These are phyloP conservation scores for Listronotus oregonensis DNA, from an alignment of 1,140 invertebrate genomes.

Conservation along the genomic window DNA sequence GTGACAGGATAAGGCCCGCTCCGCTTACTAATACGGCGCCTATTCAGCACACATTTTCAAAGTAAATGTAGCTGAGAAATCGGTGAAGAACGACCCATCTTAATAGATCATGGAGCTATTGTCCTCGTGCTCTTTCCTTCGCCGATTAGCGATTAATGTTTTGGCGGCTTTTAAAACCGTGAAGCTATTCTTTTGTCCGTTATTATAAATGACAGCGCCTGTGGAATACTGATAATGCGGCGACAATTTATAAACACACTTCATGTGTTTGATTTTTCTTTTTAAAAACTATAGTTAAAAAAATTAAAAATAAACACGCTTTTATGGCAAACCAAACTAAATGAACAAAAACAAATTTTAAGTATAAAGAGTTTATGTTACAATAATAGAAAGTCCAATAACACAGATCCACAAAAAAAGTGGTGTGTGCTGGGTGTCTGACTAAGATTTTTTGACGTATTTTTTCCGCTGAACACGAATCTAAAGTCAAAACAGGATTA, in stretches of 20 bases:
- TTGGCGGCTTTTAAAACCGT: conserved; percentile 49
- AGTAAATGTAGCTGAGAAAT: conserved; percentile 58
- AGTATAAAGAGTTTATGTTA: no score
- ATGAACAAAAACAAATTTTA: no score
- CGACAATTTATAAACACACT: background rate
- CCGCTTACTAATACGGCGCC: conserved; percentile 20
- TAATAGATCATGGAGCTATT: conserved; percentile 54
- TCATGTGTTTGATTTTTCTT: no score
- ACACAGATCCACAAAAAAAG: no score
- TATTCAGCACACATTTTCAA: conserved; percentile 51
- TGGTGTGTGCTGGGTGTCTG: no score
- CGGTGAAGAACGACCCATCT: conserved; percentile 56
- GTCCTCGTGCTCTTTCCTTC: conserved; percentile 46
- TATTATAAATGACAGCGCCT: conserved; percentile 39
- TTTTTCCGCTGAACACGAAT: no score
- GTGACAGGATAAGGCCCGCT: conserved; percentile 23
- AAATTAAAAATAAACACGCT: no score
- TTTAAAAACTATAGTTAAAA: no score
- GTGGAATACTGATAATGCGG: conserved; percentile 3
- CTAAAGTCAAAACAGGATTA: no score
- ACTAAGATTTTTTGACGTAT: no score
- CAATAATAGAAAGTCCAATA: no score
- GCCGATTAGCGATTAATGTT: conserved; percentile 57
- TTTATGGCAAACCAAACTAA: no score
- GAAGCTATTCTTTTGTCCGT: conserved; percentile 50